A percentile compares a stretch with the other conserved stretches of the same genome.
Evolutionary conservation across 1,140 invertebrate species (phyloP).

Genomic region (Laupala kohalensis): DNA sequence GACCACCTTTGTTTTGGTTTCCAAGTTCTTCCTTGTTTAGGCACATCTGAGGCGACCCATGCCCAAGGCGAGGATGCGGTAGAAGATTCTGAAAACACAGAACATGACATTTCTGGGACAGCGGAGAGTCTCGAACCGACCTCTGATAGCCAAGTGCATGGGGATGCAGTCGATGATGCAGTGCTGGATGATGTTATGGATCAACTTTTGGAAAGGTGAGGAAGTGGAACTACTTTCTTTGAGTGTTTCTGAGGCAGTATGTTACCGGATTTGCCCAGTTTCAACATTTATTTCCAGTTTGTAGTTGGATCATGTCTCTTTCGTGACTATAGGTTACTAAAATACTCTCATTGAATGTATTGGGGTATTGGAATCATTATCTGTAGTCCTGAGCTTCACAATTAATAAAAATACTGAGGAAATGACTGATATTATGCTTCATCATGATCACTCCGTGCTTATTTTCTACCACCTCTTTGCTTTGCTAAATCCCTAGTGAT

Average conservation of each 20-base stretch:
- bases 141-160: slow-evolving; percentile 29
- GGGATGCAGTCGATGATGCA: slow-evolving; percentile 31
- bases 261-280: background rate
- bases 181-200: slow-evolving; percentile 34
- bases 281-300: background rate
- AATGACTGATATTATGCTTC: too few relatives aligned
- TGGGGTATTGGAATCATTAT: too few relatives aligned
- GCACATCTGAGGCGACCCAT: slow-evolving; percentile 38
- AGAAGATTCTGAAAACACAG: slow-evolving; percentile 51
- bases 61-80: slow-evolving; percentile 50
- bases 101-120: slow-evolving; percentile 46
- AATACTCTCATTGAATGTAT: too few relatives aligned
- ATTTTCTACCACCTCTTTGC: too few relatives aligned
- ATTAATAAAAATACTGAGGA: too few relatives aligned
- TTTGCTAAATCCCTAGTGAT: too few relatives aligned
- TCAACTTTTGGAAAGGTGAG: background rate
- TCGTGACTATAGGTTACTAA: too few relatives aligned
- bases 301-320: too few relatives aligned
- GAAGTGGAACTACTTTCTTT: too few relatives aligned
- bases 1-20: slow-evolving; percentile 6
- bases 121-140: slow-evolving; percentile 42
- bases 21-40: slow-evolving; percentile 13
- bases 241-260: background rate
- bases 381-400: too few relatives aligned
- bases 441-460: too few relatives aligned